A percentile compares a stretch with the other conserved stretches of the same genome.
These are phyloP conservation scores for Syngnathus floridae DNA, from an alignment of 2,113 vertebrate genomes.

Conservation along the genomic window DNA sequence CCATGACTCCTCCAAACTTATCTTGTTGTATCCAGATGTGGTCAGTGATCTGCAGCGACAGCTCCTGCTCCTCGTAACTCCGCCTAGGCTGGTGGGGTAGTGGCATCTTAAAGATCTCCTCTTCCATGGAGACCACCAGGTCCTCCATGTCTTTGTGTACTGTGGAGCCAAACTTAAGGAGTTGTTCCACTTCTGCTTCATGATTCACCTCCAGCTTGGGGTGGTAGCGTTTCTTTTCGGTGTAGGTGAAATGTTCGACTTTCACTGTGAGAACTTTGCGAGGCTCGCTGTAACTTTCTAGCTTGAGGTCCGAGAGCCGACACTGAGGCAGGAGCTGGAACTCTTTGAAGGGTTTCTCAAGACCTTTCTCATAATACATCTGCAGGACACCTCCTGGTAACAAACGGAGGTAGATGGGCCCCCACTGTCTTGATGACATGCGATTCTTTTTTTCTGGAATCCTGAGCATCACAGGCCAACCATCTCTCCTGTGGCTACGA, in stretches of 20 bases:
- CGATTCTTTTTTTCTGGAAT: conserved; percentile 98
- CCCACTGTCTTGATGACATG: conserved; percentile 98
- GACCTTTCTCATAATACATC: conserved; percentile 91
- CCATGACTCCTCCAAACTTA: conserved; percentile 71
- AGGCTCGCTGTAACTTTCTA: conserved; percentile 82
- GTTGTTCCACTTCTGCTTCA: conserved; percentile 82
- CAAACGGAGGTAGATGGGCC: conserved; percentile 86
- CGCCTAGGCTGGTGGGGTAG: conserved; percentile 67
- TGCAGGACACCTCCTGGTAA: conserved; percentile 83
- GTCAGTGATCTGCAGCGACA: conserved; percentile 84
- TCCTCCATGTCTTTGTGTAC: conserved; percentile 81
- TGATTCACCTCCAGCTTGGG: conserved; percentile 82
- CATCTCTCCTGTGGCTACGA: conserved; percentile 75
- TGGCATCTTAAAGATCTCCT: conserved; percentile 81
- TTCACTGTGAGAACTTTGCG: conserved; percentile 90
- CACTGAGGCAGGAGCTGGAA: conserved; percentile 84
- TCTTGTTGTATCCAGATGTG: conserved; percentile 84
- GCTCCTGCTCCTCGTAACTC: conserved; percentile 87
- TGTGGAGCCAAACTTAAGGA: conserved; percentile 89
- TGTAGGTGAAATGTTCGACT: conserved; percentile 84
- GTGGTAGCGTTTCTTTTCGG: conserved; percentile 85
- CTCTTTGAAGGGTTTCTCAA: conserved; percentile 93
- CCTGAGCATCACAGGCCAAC: conserved; percentile 92
- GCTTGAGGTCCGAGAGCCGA: conserved; percentile 81
- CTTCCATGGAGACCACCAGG: conserved; percentile 79